Evolutionary conservation across 2,888 invertebrate species (phyloP), one percentile per base, ranked within the genome.

Genomic region (Caenorhabditis plicata): DNA sequence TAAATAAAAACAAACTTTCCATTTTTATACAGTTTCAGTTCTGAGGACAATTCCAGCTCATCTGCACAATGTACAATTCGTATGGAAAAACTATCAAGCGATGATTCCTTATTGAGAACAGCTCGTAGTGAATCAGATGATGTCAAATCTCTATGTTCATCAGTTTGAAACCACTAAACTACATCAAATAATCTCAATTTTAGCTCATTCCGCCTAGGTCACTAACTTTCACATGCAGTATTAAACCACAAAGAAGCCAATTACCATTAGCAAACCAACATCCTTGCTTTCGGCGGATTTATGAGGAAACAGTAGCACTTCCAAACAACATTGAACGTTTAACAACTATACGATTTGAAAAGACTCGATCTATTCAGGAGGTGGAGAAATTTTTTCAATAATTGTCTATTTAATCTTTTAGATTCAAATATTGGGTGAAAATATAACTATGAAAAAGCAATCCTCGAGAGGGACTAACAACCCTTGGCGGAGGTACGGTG

Each of bases 401-500:
- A n/a, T n/a, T n/a, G n/a, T n/a, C n/a, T n/a, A n/a, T n/a, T n/a
- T n/a, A n/a, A n/a, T n/a, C n/a, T n/a, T n/a, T n/a, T n/a, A n/a
- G n/a, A n/a, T n/a, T n/a, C n/a, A n/a, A n/a, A 35, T 53, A 19
- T n/a, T 27, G 22, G 52, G 58, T n/a, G 58, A 58, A 17, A 38
- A 53, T 45, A 35, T 45, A n/a, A 48, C 52, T 11, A 53, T 53
- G 27, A 48, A 49, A 22, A 58, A 58, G 25, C 52, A 58, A 19
- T 20, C 45, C 8, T 2, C 32, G 9, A 33, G 60, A 1, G 51
- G 60, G 35, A 60, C 60, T 1, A 60, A 60, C 26, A 60, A 60
- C n/a, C 60, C 60, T 13, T 60, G 60, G 60, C 35, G 60, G 20
- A 20, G 60, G 9, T 50, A 60, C 29, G 60, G 60, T 36, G 54